phyloP scores from a whole-genome alignment of 1,140 invertebrate genomes.

The Micrasema minimum region DNA sequence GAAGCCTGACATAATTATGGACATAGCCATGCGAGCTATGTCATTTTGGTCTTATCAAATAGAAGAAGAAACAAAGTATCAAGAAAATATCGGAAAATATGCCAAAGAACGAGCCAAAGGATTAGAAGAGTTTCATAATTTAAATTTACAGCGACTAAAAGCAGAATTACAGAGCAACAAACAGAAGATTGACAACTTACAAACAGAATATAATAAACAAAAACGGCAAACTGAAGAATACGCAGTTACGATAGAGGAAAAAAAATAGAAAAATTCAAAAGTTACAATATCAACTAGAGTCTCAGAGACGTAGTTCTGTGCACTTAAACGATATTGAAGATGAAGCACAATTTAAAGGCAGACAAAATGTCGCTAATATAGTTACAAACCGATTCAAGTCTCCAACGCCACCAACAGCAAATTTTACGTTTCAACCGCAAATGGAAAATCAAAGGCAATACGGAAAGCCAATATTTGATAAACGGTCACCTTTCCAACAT shows the following conservation, averaged over 20 bases:
- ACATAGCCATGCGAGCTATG: slow-evolving; percentile 66
- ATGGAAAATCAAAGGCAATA: slow-evolving; percentile 23
- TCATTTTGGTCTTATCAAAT: slow-evolving; percentile 68
- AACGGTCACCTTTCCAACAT: slow-evolving; percentile 16
- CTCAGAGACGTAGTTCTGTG: slow-evolving; percentile 61
- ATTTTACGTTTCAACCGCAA: slow-evolving; percentile 44
- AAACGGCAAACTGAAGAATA: slow-evolving; percentile 62
- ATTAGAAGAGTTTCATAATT: slow-evolving; percentile 62
- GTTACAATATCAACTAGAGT: slow-evolving; percentile 61
- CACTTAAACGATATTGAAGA: slow-evolving; percentile 56
- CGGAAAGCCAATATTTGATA: slow-evolving; percentile 27
- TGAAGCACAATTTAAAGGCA: slow-evolving; percentile 32
- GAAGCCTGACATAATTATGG: slow-evolving; percentile 66
- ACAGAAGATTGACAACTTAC: slow-evolving; percentile 61
- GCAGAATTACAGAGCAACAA: slow-evolving; percentile 62
- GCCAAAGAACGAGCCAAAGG: slow-evolving; percentile 61
- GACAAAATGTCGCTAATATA: slow-evolving; percentile 33
- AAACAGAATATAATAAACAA: slow-evolving; percentile 62
- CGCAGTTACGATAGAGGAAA: slow-evolving; percentile 61
- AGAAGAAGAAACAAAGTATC: slow-evolving; percentile 63
- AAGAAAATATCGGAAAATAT: slow-evolving; percentile 63
- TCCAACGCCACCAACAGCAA: background rate
- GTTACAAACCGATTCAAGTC: slow-evolving; percentile 37
- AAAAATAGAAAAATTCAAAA: slow-evolving; percentile 63
- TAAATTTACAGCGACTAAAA: slow-evolving; percentile 63